Conservation (phyloP, 2,113 vertebrate species). For the Spermophilus dauricus region DNA sequence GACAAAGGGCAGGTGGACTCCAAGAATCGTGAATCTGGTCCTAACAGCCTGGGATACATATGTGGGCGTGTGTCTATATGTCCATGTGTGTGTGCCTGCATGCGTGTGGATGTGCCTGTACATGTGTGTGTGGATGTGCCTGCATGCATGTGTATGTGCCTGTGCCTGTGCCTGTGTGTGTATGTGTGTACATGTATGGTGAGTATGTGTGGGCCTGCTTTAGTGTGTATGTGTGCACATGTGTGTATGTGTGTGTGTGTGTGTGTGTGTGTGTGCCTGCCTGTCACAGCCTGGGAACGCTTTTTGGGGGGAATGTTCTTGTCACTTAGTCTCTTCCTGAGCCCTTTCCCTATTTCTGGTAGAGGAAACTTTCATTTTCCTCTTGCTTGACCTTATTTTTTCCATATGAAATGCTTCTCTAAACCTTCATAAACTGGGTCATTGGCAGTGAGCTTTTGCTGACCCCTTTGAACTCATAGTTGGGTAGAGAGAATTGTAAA, state of each 20-base stretch:
- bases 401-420: neutral
- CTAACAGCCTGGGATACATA: no score
- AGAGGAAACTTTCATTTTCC: neutral
- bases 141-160: neutral
- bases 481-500: slow-evolving; percentile 2
- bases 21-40: neutral
- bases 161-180: rapidly evolving
- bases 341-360: neutral
- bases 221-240: neutral
- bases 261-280: no score
- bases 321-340: neutral
- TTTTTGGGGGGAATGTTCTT: neutral
- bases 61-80: neutral
- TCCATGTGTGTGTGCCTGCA: no score
- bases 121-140: neutral
- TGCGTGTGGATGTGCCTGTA: neutral
- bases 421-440: neutral
- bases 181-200: no score
- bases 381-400: neutral
- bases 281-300: neutral
- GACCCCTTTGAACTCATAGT: slow-evolving; percentile 24
- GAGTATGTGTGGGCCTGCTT: no score
- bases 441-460: neutral
- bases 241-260: neutral
- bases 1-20: neutral